Evolutionary conservation across 2,888 invertebrate genomes (phyloP).

Genomic region (Argynnis bischoffii): DNA sequence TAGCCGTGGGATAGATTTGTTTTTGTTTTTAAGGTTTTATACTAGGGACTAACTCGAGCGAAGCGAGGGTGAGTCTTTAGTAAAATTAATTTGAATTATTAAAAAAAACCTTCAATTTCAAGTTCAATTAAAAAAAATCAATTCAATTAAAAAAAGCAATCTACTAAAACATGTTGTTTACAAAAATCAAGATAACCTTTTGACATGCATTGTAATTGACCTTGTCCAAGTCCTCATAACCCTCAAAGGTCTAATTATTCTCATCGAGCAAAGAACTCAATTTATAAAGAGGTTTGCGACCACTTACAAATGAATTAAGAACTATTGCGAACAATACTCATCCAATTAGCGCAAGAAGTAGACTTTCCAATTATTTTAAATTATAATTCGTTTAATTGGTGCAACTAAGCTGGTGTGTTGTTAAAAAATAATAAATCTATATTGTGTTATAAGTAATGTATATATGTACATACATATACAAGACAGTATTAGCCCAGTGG

Average conservation of each 20-base stretch:
- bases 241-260: slow-evolving; percentile 39
- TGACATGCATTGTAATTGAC: slow-evolving; percentile 31
- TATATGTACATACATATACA: too few species aligned
- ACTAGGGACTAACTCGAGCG: too few species aligned
- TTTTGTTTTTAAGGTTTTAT: too few species aligned
- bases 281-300: slow-evolving; percentile 33
- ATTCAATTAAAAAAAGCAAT: background rate
- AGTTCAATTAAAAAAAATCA: background rate
- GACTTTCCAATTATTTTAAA: slow-evolving; percentile 38
- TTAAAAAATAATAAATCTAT: too few species aligned
- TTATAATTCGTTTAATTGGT: slow-evolving; percentile 31
- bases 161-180: slow-evolving; percentile 13
- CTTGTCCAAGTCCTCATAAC: slow-evolving; percentile 30
- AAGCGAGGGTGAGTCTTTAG: too few species aligned
- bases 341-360: slow-evolving; percentile 41
- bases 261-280: slow-evolving; percentile 38
- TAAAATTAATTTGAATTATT: too few species aligned
- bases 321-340: slow-evolving; percentile 40
- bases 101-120: background rate
- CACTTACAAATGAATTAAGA: slow-evolving; percentile 42
- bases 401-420: slow-evolving; percentile 12
- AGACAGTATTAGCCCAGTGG: too few species aligned
- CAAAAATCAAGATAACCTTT: slow-evolving; percentile 30
- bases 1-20: too few species aligned
- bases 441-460: too few species aligned